Conservation (phyloP, 2,888 invertebrate species). For the Zele albiditarsus region DNA sequence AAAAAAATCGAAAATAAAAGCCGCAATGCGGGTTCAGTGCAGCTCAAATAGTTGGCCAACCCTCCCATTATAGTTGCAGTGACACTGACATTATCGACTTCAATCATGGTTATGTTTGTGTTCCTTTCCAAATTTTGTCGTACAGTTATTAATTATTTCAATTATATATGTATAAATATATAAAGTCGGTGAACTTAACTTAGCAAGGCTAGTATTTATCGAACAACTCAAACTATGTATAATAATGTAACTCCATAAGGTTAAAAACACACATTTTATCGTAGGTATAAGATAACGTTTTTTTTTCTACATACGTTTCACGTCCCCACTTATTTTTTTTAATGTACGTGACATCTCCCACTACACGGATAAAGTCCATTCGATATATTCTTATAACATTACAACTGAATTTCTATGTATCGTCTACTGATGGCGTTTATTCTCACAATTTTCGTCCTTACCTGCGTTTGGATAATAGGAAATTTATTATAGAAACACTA, state of each 20-base stretch:
- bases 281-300: not conserved
- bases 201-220: not conserved
- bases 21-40: slow-evolving; percentile 79
- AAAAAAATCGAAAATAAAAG: slow-evolving; percentile 79
- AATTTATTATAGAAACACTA: not conserved
- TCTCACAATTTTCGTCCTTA: not conserved
- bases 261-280: not conserved
- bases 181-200: not conserved
- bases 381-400: not conserved
- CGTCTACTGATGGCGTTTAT: not conserved
- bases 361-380: not conserved
- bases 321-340: not conserved
- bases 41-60: slow-evolving; percentile 75
- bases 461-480: not conserved
- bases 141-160: not conserved
- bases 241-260: not conserved
- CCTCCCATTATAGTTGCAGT: slow-evolving; percentile 46
- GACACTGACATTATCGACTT: slow-evolving; percentile 22
- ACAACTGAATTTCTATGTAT: not conserved
- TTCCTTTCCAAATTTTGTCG: not conserved
- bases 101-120: slow-evolving; percentile 24
- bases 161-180: not conserved
- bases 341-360: not conserved
- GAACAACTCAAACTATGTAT: not conserved
- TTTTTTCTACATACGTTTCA: not conserved